Evolutionary conservation across 2,113 vertebrate species (phyloP).

Genomic region (Jacana jacana): DNA sequence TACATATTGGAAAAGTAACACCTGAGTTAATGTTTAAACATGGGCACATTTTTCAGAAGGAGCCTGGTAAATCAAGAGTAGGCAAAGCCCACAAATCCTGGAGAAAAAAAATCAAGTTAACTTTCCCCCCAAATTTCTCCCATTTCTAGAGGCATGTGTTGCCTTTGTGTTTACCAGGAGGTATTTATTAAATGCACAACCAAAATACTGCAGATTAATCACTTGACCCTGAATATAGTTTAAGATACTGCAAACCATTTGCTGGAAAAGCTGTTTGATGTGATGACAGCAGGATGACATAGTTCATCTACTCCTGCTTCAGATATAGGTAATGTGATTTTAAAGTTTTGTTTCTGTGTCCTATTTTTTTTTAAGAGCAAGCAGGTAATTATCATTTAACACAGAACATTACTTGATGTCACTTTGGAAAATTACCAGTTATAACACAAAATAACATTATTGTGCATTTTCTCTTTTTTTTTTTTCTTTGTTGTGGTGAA

Average conservation of each 20-base stretch:
- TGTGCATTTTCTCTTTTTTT: background rate
- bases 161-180: background rate
- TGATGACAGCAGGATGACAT: background rate
- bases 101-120: background rate
- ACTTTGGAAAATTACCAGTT: background rate
- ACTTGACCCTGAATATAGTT: background rate
- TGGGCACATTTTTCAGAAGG: background rate
- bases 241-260: background rate
- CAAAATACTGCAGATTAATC: background rate
- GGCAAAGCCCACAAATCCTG: background rate
- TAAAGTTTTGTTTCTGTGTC: background rate
- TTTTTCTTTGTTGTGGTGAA: background rate
- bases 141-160: background rate
- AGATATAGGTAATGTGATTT: background rate
- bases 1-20: background rate
- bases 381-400: background rate
- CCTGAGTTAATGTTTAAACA: background rate
- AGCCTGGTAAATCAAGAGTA: background rate
- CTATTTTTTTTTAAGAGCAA: background rate
- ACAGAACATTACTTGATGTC: background rate
- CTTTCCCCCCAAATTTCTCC: background rate
- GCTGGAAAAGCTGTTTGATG: background rate
- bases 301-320: background rate
- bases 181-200: background rate
- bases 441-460: background rate